Evolutionary conservation across 1,140 invertebrate genomes (phyloP).

Genomic region (Leptopilina clavipes): DNA sequence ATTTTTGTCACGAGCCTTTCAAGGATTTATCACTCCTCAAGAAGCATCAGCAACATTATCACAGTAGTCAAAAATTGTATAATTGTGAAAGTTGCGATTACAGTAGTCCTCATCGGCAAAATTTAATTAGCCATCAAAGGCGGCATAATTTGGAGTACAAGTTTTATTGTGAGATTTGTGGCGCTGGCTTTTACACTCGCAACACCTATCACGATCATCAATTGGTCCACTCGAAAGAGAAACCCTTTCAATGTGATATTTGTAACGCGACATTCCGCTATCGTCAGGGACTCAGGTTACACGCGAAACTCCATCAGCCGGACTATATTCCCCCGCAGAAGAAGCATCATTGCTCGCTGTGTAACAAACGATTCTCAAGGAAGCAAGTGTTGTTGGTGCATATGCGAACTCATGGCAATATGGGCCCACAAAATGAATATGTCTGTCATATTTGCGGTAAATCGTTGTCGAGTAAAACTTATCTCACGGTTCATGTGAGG

Average conservation of each 20-base stretch:
- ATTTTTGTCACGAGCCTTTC: conserved; percentile 54
- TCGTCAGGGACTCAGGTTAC: conserved; percentile 73
- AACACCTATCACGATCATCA: conserved; percentile 70
- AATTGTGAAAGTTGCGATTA: conserved; percentile 68
- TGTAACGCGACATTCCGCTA: conserved; percentile 74
- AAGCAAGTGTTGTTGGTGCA: conserved; percentile 73
- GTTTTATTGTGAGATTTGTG: conserved; percentile 82
- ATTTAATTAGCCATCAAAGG: conserved; percentile 64
- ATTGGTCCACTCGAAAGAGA: conserved; percentile 62
- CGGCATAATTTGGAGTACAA: conserved; percentile 70
- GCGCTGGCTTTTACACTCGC: conserved; percentile 71
- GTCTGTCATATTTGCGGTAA: conserved; percentile 86
- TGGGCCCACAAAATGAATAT: conserved; percentile 69
- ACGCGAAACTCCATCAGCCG: conserved; percentile 75
- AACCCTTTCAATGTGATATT: conserved; percentile 72
- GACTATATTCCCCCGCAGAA: conserved; percentile 73
- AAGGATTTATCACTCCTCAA: conserved; percentile 51
- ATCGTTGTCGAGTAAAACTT: conserved; percentile 81
- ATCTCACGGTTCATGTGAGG: conserved; percentile 87
- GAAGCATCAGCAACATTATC: conserved; percentile 64
- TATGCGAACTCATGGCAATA: conserved; percentile 69
- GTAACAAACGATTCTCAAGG: conserved; percentile 72
- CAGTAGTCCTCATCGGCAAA: conserved; percentile 62
- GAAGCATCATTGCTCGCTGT: conserved; percentile 71
- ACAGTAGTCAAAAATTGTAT: conserved; percentile 54